These are phyloP conservation scores for Zosterops hypoxanthus DNA, from an alignment of 2,113 vertebrate genomes.

Conservation along the genomic window DNA sequence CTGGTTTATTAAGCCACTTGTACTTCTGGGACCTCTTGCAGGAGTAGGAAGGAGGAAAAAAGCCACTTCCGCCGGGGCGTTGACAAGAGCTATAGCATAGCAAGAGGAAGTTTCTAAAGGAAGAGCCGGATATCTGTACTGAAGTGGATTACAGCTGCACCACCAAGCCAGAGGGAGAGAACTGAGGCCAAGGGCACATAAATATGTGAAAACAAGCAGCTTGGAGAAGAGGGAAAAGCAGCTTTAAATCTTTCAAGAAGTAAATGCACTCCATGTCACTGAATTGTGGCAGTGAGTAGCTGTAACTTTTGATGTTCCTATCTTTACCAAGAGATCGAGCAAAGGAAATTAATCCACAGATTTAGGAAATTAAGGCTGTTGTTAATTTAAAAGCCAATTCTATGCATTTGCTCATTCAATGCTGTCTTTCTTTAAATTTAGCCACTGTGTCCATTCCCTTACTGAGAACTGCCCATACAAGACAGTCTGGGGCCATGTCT, in stretches of 20 bases:
- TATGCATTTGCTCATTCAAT: not conserved
- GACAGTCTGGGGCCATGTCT: not conserved
- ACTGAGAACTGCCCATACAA: not conserved
- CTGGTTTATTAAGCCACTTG: not conserved
- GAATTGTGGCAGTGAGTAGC: not conserved
- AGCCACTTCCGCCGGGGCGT: constrained; percentile 10
- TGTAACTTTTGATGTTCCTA: not conserved
- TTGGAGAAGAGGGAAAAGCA: not conserved
- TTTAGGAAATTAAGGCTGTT: not conserved
- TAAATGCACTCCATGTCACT: not conserved
- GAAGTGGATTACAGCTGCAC: constrained; percentile 38
- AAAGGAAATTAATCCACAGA: not conserved
- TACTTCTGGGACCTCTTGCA: constrained; percentile 22
- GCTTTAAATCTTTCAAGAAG: not conserved
- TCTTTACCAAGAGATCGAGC: not conserved
- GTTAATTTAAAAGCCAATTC: not conserved
- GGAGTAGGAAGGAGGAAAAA: constrained; percentile 39
- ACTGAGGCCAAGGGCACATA: not conserved
- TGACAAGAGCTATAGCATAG: constrained; percentile 41
- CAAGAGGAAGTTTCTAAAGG: constrained; percentile 53
- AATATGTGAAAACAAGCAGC: not conserved
- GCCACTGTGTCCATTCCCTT: not conserved
- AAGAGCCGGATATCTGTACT: constrained; percentile 52
- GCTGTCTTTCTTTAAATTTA: not conserved
- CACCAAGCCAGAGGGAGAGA: not conserved